A percentile compares a stretch with the other conserved stretches of the same genome.
Evolutionary conservation across 2,888 invertebrate species (phyloP).

Genomic region (Melinaea marsaeus): DNA sequence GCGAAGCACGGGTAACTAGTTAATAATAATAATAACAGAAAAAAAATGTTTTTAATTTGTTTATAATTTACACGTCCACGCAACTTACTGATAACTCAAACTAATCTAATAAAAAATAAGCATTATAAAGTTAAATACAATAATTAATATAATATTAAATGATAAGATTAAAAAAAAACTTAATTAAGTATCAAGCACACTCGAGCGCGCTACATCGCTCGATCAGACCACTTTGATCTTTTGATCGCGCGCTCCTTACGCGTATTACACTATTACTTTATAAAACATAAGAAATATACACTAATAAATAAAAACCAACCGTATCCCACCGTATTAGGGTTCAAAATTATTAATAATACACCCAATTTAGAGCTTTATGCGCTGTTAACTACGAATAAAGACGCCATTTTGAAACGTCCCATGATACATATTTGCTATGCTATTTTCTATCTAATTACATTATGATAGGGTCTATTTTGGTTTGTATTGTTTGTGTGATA

Average conservation of each 20-base stretch:
- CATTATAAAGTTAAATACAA: slow-evolving; percentile 1
- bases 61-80: no score
- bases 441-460: background rate
- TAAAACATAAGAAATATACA: slow-evolving; percentile 40
- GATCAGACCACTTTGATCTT: slow-evolving; percentile 72
- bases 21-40: no score
- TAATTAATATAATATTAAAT: background rate
- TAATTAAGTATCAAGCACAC: slow-evolving; percentile 56
- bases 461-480: slow-evolving; percentile 26
- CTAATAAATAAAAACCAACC: slow-evolving; percentile 19
- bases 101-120: background rate
- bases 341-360: slow-evolving; percentile 17
- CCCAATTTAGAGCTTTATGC: slow-evolving; percentile 24
- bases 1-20: no score
- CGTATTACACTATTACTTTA: slow-evolving; percentile 60
- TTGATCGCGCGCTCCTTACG: slow-evolving; percentile 70
- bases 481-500: slow-evolving; percentile 7
- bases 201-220: slow-evolving; percentile 46
- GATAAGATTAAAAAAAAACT: slow-evolving; percentile 24
- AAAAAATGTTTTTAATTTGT: no score
- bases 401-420: slow-evolving; percentile 4
- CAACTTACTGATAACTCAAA: no score
- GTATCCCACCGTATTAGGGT: slow-evolving; percentile 12
- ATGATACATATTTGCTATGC: background rate
- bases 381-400: slow-evolving; percentile 12